A percentile compares a stretch with the other conserved stretches of the same genome.
These are phyloP conservation scores for Antigone vipio DNA, from an alignment of 2,113 vertebrate species.

Conservation along the genomic window DNA sequence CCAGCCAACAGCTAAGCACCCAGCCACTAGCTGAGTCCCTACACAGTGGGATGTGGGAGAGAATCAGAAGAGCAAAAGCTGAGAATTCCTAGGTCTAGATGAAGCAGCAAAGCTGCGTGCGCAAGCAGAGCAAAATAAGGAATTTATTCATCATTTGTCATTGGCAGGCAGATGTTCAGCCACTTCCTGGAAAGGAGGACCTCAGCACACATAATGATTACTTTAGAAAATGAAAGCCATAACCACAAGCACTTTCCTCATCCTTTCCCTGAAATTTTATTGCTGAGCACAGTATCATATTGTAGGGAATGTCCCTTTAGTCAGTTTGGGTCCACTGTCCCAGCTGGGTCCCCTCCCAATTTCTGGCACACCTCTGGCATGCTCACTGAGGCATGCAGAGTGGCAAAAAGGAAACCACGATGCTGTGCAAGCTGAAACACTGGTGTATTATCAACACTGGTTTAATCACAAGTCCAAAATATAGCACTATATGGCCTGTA, in stretches of 20 bases:
- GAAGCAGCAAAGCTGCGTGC: neutral
- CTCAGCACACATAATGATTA: neutral
- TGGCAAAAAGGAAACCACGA: neutral
- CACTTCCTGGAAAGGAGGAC: neutral
- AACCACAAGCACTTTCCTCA: neutral
- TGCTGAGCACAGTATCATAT: neutral
- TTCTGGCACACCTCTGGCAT: neutral
- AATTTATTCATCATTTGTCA: neutral
- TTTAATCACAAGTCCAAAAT: neutral
- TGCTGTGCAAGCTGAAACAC: neutral
- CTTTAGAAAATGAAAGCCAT: neutral
- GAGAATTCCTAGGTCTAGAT: neutral
- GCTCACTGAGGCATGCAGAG: neutral
- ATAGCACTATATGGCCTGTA: accelerated
- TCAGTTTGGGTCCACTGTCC: neutral
- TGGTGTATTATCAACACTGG: neutral
- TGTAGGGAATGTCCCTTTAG: neutral
- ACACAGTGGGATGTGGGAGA: neutral
- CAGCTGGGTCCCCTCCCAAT: neutral
- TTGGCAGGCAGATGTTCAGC: neutral
- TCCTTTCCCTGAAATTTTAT: neutral
- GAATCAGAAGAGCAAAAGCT: neutral
- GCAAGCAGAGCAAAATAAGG: neutral
- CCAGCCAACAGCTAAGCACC: neutral
- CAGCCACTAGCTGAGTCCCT: neutral